Evolutionary conservation across 2,113 vertebrate genomes (phyloP).

Genomic region (Cheilinus undulatus): DNA sequence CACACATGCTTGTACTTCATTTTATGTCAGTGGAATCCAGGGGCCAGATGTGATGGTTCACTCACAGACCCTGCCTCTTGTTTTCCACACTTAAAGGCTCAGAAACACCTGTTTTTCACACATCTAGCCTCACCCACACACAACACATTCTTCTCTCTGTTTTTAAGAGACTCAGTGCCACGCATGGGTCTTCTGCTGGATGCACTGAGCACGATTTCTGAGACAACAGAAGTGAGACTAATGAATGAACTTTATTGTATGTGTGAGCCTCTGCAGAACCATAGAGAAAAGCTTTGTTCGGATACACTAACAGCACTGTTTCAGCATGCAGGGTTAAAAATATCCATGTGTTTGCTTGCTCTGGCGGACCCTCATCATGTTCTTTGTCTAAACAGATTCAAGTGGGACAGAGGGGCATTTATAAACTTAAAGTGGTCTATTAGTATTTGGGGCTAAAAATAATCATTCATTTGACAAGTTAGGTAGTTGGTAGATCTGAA

Average conservation of each 20-base stretch:
- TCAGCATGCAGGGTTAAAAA: constrained; percentile 60
- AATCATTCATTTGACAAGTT: constrained; percentile 47
- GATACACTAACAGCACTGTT: constrained; percentile 2
- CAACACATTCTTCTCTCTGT: constrained; percentile 19
- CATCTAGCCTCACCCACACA: constrained; percentile 36
- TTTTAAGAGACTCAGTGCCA: neutral
- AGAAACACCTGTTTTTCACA: constrained; percentile 74
- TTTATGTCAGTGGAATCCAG: constrained; percentile 47
- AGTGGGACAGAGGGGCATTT: constrained; percentile 65
- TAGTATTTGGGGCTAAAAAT: constrained; percentile 66
- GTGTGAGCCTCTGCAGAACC: neutral
- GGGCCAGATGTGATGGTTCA: constrained; percentile 73
- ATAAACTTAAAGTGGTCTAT: constrained; percentile 50
- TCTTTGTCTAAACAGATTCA: constrained; percentile 65
- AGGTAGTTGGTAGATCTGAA: neutral
- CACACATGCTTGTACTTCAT: constrained; percentile 32
- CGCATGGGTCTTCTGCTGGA: constrained; percentile 28
- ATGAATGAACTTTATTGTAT: constrained; percentile 30
- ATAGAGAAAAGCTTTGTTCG: constrained; percentile 7
- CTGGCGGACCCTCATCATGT: constrained; percentile 33
- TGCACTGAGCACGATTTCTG: neutral
- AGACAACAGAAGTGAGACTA: neutral
- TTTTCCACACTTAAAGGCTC: constrained; percentile 51
- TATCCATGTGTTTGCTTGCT: constrained; percentile 61
- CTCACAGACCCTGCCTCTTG: constrained; percentile 41